Evolutionary conservation across 2,888 invertebrate species (phyloP).

Genomic region (Cantharis nigra): DNA sequence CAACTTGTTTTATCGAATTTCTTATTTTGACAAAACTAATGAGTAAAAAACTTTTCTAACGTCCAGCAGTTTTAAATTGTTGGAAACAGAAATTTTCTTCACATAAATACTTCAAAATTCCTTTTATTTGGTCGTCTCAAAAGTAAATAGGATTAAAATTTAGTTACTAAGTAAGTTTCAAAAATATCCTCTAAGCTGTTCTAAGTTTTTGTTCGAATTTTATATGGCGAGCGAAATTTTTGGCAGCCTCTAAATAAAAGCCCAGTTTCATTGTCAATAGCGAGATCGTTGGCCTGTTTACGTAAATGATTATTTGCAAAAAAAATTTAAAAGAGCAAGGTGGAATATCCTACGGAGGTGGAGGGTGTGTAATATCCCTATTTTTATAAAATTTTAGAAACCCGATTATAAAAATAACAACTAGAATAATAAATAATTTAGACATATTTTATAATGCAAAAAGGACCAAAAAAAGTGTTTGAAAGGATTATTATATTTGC

Average conservation of each 20-base stretch:
- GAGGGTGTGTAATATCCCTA: background rate
- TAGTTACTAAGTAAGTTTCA: background rate
- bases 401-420: background rate
- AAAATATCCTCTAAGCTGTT: background rate
- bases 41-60: background rate
- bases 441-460: background rate
- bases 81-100: background rate
- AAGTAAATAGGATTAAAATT: background rate
- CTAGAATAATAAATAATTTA: background rate
- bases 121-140: background rate
- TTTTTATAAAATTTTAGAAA: background rate
- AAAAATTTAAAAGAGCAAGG: background rate
- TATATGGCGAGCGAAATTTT: background rate
- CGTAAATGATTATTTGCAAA: background rate
- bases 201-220: background rate
- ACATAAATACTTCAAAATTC: background rate
- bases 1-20: background rate
- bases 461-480: background rate
- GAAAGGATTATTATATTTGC: background rate
- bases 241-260: background rate
- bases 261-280: background rate
- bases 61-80: background rate
- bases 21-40: background rate
- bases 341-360: background rate
- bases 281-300: background rate